Conservation (phyloP, 1,140 invertebrate species). For the Ooceraea biroi region DNA sequence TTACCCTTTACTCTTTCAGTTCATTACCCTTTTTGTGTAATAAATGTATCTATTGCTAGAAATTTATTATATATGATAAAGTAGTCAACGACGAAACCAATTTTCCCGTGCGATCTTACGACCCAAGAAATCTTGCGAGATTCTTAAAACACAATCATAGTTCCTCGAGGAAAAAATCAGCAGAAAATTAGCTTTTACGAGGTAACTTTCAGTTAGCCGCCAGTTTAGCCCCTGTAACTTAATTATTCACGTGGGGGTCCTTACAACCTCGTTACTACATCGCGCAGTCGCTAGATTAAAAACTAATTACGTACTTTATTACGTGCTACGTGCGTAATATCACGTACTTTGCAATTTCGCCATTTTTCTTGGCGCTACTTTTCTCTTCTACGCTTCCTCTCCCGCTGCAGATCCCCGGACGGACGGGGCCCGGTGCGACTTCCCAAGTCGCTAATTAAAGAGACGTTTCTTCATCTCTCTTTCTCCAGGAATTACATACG, state of each 20-base stretch:
- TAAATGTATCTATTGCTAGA: too few relatives aligned
- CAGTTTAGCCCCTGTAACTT: background rate
- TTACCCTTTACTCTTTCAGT: too few relatives aligned
- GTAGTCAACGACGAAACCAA: background rate
- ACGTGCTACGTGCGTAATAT: background rate
- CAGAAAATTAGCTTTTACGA: background rate
- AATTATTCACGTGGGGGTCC: slow-evolving; percentile 24
- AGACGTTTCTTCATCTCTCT: too few relatives aligned
- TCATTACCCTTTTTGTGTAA: too few relatives aligned
- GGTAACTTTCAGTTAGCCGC: background rate
- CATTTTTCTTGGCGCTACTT: too few relatives aligned
- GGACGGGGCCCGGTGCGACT: too few relatives aligned
- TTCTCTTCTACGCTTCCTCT: too few relatives aligned
- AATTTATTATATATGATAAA: too few relatives aligned
- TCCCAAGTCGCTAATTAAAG: too few relatives aligned
- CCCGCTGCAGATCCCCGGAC: too few relatives aligned
- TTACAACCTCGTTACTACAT: background rate
- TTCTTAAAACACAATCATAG: background rate
- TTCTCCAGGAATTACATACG: too few relatives aligned
- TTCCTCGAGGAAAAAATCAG: background rate
- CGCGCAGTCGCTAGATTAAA: background rate
- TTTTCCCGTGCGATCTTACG: background rate
- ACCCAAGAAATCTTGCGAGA: background rate
- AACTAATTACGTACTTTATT: slow-evolving; percentile 8
- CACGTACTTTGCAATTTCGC: too few relatives aligned